Base-by-base conservation (phyloP, 2,797 vertebrate genomes). In the Limosa lapponica region DNA sequence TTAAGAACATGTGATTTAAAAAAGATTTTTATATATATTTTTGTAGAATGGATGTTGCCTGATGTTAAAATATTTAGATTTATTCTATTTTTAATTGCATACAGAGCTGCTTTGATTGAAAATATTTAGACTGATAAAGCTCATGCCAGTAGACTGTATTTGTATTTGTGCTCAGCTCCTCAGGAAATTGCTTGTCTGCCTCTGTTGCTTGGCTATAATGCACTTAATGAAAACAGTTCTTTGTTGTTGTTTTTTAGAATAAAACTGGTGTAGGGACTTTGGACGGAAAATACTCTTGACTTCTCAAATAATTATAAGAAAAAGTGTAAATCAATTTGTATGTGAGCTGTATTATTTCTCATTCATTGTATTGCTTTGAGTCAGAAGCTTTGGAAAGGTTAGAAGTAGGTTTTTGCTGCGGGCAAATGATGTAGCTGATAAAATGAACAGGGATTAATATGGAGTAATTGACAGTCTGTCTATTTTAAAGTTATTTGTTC, bases 101-200 rank as follows among this genome's bases (percentile, higher is more conserved):
- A n/a, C 13, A 64, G 65, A 4, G 3, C 16, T 61, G 72, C 84
- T 95, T 88, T 91, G 65, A 89, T 46, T 87, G 44, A 93, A 91
- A 94, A 86, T 91, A 86, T 74, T 95, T 91, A 83, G 65, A 46
- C 80, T 67, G 64, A 73, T 1, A 6, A 89, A 74, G 70, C 19
- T 17, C 3, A 2, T 79, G 49, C 67, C 78, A 73, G 44, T 80
- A 77, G 66, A 15, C 64, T 72, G 19, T 82, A 57, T 73, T 88
- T 92, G 28, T 91, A 25, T 93, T 93, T 92, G 66, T 92, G 64
- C 44, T 95, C 39, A 85, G 28, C 44, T 89, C 67, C 80, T 89
- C 87, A 91, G 93, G 87, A 96, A 94, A 81, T 85, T 85, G 75
- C 67, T 89, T 82, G 52, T 81, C 82, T 92, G 43, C 82, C 39